These are phyloP conservation scores for Porphyrio hochstetteri DNA, from an alignment of 2,113 vertebrate genomes.

Conservation along the genomic window DNA sequence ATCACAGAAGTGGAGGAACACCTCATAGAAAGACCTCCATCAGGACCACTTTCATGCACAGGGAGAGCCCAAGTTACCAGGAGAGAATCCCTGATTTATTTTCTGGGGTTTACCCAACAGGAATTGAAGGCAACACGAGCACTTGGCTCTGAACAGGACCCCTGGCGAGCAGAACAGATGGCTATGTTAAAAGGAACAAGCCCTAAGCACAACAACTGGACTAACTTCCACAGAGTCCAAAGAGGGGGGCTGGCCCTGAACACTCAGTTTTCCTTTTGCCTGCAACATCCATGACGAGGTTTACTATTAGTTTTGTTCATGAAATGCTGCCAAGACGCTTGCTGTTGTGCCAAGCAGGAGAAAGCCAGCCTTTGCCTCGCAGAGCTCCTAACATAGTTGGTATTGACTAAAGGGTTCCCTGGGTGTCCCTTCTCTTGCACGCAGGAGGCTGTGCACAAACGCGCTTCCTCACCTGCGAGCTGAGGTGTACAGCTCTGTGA, in stretches of 20 bases:
- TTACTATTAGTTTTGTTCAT: background rate
- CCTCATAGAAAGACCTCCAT: background rate
- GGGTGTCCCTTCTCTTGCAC: background rate
- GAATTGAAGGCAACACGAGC: background rate
- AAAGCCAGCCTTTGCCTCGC: background rate
- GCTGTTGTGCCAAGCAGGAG: background rate
- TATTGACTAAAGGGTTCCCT: fast-evolving
- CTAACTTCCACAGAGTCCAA: background rate
- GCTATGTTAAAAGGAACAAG: background rate
- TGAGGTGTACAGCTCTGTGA: fast-evolving
- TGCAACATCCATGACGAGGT: background rate
- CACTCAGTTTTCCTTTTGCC: background rate
- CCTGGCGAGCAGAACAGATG: background rate
- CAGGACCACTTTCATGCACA: background rate
- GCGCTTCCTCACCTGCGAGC: background rate
- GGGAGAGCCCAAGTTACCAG: background rate
- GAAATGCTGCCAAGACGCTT: background rate
- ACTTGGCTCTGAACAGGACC: background rate
- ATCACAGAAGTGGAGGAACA: background rate
- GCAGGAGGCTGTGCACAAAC: fast-evolving
- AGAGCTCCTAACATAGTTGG: fast-evolving
- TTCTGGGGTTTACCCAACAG: background rate
- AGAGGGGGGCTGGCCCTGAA: background rate
- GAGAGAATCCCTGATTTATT: background rate
- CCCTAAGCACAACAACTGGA: background rate